Base-by-base conservation (phyloP, 2,113 vertebrate genomes). In the Tylochromis polylepis region DNA sequence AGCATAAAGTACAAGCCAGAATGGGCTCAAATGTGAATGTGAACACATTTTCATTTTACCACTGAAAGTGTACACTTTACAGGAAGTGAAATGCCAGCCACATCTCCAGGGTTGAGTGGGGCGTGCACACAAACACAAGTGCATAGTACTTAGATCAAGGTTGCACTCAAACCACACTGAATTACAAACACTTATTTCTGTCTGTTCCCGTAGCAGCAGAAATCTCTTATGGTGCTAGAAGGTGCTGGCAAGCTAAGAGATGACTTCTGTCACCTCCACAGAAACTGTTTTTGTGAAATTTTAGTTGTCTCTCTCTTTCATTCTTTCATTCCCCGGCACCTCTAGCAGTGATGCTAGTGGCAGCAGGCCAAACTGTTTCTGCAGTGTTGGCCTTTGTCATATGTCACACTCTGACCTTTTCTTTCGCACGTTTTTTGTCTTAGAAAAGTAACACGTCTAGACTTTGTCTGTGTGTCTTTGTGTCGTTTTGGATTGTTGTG, bases 401-500 rank as follows among this genome's bases (percentile, higher is more conserved):
- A 81, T 92, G 90, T 92, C 92, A 89, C 81, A 81, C 86, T 85
- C 92, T 95, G 95, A 88, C 94, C 94, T 95, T 95, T 95, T 93
- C 86, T 83, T 60, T 83, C 49, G 29, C 49, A 29, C 60, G 24
- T 70, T 67, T 75, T 87, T 49, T 53, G 79, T 87, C 65, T 38
- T n/a, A 59, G 85, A 60, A 86, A 88, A 85, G 60, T 41, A 82
- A 60, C 85, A 81, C 59, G 83, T 79, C 51, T 55, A 60, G 70
- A 70, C 83, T 77, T 8, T 57, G 31, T 77, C 72, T 67, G 81
- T 88, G 80, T 85, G 60, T 55, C 8, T 85, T 41, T 81, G 70
- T 86, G 56, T 70, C 5, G 38, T 57, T 88, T 29, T 70, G 41
- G 83, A 77, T 67, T 49, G 72, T 81, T 34, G 53, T 81, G 20